Percentiles rank a stretch among this genome's conserved stretches.
Evolutionary conservation across 2,797 vertebrate species (phyloP).

Genomic region (Ctenosaura bakeri): DNA sequence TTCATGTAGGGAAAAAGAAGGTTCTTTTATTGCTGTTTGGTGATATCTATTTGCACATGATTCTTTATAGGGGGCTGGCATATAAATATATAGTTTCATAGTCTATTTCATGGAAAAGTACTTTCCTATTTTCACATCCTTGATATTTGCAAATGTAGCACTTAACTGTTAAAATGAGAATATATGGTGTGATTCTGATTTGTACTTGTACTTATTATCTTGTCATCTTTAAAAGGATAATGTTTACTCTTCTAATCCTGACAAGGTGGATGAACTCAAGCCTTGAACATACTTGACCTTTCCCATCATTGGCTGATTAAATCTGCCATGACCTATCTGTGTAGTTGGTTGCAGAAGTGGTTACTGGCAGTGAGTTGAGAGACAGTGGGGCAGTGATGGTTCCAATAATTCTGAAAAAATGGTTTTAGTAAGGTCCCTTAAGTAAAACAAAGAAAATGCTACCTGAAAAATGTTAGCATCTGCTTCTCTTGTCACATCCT

Average conservation of each 20-base stretch:
- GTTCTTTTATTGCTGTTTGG: too few relatives aligned
- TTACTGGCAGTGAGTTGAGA: too few relatives aligned
- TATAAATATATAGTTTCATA: too few relatives aligned
- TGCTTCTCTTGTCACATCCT: background rate
- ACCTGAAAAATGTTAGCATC: background rate
- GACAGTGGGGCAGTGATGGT: background rate
- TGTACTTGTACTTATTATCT: background rate
- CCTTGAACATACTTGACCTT: background rate
- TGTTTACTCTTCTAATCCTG: too few relatives aligned
- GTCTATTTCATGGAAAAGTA: too few relatives aligned
- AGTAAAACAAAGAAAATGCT: background rate
- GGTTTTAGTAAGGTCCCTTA: background rate
- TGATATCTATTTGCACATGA: too few relatives aligned
- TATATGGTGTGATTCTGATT: background rate
- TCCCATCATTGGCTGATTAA: background rate
- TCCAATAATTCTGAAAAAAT: background rate
- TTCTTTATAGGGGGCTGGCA: too few relatives aligned
- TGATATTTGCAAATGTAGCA: too few relatives aligned
- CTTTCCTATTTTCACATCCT: too few relatives aligned
- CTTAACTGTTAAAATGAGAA: background rate
- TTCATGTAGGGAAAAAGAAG: too few relatives aligned
- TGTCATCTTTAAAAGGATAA: background rate
- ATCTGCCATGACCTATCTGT: background rate
- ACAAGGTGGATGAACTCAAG: background rate
- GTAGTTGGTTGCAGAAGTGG: background rate